Base-by-base conservation (phyloP, 2,113 vertebrate genomes). In the Ochotona curzoniae region DNA sequence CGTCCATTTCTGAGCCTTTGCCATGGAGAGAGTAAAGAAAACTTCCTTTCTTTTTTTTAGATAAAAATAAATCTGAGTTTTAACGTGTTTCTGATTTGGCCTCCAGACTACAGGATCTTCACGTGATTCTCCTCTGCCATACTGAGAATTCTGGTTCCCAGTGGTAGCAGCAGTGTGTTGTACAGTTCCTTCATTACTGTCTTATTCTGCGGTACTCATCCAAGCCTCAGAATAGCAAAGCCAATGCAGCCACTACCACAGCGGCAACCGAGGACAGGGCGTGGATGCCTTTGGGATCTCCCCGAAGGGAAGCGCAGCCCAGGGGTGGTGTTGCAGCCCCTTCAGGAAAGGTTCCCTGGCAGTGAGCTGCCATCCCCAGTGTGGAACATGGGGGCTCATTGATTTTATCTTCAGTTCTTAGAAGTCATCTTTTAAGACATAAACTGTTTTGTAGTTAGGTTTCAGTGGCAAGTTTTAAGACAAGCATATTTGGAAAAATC, bases 21-120 rank as follows among this genome's bases (percentile, higher is more conserved):
- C 26, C 54, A 14, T 35, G 51, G 78, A 69, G 38, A 57, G 32
- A 86, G 32, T 32, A 70, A 57, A 57, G 76, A 57, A 86, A 76
- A 35, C n/a, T 32, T 21, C 28, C 12, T 60, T 60, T 76, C n/a
- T 83, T 44, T 44, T 44, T 44, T 69, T 73, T 47, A 80, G 47
- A 57, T 95, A 71, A 92, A 79, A 94, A 74, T 74, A 26, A 20
- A 49, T 88, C 23, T 79, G 70, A 35, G n/a, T 95, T 85, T n/a
- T 86, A 44, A 93, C 51, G 8, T 70, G 69, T 71, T 84, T 92
- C 79, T 87, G 80, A 67, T 60, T 74, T 15, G 60, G 20, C 25
- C 67, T 38, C 26, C 69, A 86, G 60, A 63, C 71, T 54, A 51
- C 9, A 75, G 23, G 9, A 80, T 75, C 83, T 66, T 73, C 26